phyloP scores from a whole-genome alignment of 2,797 vertebrate genomes.

The Coreius guichenoti region DNA sequence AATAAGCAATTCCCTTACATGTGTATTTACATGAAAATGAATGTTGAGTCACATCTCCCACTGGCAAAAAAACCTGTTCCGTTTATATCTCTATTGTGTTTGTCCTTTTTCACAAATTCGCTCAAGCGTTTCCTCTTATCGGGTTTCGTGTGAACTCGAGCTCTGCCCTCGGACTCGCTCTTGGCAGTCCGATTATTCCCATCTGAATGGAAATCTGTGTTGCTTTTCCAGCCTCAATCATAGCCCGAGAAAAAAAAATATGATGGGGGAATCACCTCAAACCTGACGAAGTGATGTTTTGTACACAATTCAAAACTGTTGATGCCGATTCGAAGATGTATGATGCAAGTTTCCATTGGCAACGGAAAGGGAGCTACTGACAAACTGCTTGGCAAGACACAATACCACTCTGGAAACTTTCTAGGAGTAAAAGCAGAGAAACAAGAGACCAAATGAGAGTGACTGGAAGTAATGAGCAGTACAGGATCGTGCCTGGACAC shows the following conservation, averaged over 20 bases:
- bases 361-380: constrained; percentile 30
- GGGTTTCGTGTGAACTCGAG: constrained; percentile 36
- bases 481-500: neutral
- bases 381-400: constrained; percentile 8
- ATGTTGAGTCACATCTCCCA: constrained; percentile 20
- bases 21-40: constrained; percentile 18
- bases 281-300: neutral
- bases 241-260: neutral
- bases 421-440: constrained; percentile 9
- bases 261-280: neutral
- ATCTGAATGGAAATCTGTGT: constrained; percentile 47
- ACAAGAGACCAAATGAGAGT: neutral
- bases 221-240: neutral
- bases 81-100: constrained; percentile 39
- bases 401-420: neutral
- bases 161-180: neutral
- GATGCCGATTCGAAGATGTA: neutral
- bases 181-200: constrained; percentile 19
- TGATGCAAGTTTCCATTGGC: constrained; percentile 15
- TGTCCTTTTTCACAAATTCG: constrained; percentile 35
- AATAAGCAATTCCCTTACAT: neutral
- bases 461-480: constrained; percentile 28
- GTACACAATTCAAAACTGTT: neutral
- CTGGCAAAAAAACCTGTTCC: neutral
- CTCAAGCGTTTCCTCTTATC: constrained; percentile 40